Percentiles rank a stretch among this genome's conserved stretches.
Conservation (phyloP, 2,888 invertebrate genomes). For the Andrena trimmerana region DNA sequence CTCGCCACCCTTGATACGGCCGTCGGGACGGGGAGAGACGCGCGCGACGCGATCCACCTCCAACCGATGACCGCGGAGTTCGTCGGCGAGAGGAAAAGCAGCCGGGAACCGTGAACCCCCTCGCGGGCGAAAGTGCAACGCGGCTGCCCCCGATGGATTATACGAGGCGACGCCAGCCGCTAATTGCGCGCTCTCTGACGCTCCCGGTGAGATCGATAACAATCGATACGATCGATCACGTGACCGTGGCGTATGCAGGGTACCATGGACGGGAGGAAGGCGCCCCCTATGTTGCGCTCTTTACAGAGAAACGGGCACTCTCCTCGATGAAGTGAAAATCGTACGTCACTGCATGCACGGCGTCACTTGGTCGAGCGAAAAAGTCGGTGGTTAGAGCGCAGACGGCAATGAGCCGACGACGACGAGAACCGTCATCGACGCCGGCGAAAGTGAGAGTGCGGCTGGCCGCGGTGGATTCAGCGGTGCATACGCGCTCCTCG, state of each 20-base stretch:
- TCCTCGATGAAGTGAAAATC: constrained; percentile 18
- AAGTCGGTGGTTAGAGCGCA: constrained; percentile 50
- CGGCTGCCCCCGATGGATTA: neutral
- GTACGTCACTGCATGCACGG: constrained; percentile 59
- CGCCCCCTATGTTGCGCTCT: constrained; percentile 12
- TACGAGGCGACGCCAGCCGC: neutral
- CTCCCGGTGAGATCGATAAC: constrained; percentile 17
- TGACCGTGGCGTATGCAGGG: constrained; percentile 4
- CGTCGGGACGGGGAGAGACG: constrained; percentile 44
- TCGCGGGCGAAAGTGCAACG: constrained; percentile 33
- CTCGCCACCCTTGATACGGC: constrained; percentile 63
- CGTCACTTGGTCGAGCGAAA: constrained; percentile 20
- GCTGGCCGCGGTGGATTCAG: constrained; percentile 75
- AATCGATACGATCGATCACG: constrained; percentile 34
- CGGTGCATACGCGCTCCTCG: constrained; percentile 77
- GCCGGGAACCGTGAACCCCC: constrained; percentile 63
- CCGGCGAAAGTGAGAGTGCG: constrained; percentile 84
- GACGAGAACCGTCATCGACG: constrained; percentile 81
- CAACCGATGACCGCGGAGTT: constrained; percentile 53
- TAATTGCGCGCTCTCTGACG: neutral
- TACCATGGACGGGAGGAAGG: constrained; percentile 1
- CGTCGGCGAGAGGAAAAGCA: constrained; percentile 63
- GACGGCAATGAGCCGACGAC: constrained; percentile 75
- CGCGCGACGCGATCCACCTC: constrained; percentile 40
- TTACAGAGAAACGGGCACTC: constrained; percentile 11